phyloP scores from a whole-genome alignment of 2,888 invertebrate species.

The Nomada hirtipes region DNA sequence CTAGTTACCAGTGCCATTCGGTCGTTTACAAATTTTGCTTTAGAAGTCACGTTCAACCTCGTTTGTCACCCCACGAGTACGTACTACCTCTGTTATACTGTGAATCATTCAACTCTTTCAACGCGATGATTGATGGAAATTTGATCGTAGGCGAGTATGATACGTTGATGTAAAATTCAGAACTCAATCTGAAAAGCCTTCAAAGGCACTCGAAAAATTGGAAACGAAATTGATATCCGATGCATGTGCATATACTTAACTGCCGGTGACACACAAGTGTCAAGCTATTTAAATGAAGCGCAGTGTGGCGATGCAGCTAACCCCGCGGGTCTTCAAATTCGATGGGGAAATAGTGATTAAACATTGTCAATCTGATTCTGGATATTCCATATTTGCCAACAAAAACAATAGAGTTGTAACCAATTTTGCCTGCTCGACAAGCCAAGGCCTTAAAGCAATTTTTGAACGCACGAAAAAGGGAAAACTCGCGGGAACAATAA shows the following conservation, averaged over 20 bases:
- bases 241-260: neutral
- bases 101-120: neutral
- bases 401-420: no score
- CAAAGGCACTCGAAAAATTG: neutral
- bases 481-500: no score
- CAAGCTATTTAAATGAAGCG: neutral
- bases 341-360: no score
- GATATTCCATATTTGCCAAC: no score
- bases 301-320: no score
- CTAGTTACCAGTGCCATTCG: neutral
- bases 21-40: neutral
- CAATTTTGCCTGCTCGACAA: no score
- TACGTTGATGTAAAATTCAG: neutral
- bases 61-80: no score
- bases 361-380: no score
- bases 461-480: no score
- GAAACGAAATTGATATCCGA: neutral
- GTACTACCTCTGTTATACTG: neutral
- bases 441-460: no score
- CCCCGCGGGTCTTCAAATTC: no score
- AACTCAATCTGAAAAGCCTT: neutral
- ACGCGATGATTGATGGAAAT: neutral
- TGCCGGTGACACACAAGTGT: neutral
- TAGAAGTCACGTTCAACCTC: constrained; percentile 1
- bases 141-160: no score